Conservation (phyloP, 2,888 invertebrate genomes). For the Mythimna vitellina region DNA sequence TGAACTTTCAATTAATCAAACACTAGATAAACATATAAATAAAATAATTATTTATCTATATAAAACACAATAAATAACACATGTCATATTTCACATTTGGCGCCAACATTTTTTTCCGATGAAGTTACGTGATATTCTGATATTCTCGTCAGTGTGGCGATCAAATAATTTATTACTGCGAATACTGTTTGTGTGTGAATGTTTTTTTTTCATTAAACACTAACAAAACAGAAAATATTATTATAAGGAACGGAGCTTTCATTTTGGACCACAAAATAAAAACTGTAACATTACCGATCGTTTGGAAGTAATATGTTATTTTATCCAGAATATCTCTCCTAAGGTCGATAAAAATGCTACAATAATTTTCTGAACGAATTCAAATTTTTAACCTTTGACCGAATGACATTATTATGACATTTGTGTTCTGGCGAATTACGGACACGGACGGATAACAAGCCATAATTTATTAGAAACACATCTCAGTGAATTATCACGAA, state of each 20-base stretch:
- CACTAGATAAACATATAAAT: no score
- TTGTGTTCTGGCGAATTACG: slow-evolving; percentile 51
- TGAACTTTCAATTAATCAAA: no score
- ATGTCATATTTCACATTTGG: slow-evolving; percentile 8
- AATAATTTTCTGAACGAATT: slow-evolving; percentile 70
- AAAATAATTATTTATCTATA: no score
- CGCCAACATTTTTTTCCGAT: background rate
- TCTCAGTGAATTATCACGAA: slow-evolving; percentile 28
- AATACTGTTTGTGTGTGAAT: background rate
- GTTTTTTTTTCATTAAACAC: no score
- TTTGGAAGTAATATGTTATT: background rate
- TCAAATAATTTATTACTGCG: background rate
- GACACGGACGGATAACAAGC: slow-evolving; percentile 9
- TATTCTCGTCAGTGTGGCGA: slow-evolving; percentile 7
- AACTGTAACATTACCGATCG: background rate
- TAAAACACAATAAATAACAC: no score
- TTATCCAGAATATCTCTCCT: slow-evolving; percentile 7
- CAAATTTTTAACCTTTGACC: slow-evolving; percentile 73
- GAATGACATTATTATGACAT: slow-evolving; percentile 77
- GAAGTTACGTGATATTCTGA: slow-evolving; percentile 6
- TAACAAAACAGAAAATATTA: no score
- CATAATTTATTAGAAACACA: slow-evolving; percentile 29
- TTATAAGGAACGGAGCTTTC: no score
- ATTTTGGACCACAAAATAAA: background rate
- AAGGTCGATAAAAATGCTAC: background rate